phyloP scores from a whole-genome alignment of 2,113 vertebrate species.

The Oreochromis niloticus region DNA sequence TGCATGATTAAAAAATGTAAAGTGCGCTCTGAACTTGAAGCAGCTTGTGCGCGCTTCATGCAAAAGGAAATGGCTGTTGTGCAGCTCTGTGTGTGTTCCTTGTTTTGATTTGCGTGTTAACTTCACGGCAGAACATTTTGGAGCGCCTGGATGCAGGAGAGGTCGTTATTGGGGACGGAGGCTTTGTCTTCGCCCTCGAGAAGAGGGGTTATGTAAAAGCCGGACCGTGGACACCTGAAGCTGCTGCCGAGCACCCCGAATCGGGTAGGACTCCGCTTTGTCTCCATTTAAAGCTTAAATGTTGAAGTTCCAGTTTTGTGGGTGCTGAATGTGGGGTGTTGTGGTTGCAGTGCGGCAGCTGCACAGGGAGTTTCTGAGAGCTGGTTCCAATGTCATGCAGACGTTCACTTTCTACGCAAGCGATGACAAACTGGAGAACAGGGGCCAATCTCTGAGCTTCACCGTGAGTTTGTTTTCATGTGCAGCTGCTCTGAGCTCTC shows the following conservation, averaged over 20 bases:
- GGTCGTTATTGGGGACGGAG: slow-evolving; percentile 92
- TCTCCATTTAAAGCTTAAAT: background rate
- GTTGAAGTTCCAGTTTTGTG: background rate
- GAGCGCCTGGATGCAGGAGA: slow-evolving; percentile 89
- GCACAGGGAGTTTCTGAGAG: slow-evolving; percentile 92
- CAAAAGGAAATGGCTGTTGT: background rate
- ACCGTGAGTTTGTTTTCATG: slow-evolving; percentile 75
- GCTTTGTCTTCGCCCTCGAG: slow-evolving; percentile 94
- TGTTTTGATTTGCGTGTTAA: background rate
- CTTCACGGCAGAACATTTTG: slow-evolving; percentile 78
- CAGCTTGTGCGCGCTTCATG: background rate
- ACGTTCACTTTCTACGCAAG: slow-evolving; percentile 96
- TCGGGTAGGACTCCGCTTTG: slow-evolving; percentile 71
- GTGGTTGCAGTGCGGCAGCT: slow-evolving; percentile 86
- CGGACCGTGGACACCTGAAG: slow-evolving; percentile 97
- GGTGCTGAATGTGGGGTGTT: background rate
- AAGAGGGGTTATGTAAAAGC: slow-evolving; percentile 96
- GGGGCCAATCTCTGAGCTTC: slow-evolving; percentile 85
- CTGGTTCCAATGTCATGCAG: slow-evolving; percentile 91
- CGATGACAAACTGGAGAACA: slow-evolving; percentile 95
- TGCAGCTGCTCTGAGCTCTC: background rate
- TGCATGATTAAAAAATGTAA: background rate
- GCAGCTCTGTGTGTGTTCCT: background rate
- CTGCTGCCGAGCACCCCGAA: slow-evolving; percentile 87
- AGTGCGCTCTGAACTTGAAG: background rate